Conservation (phyloP, 2,888 invertebrate species). For the Limenitis camilla region DNA sequence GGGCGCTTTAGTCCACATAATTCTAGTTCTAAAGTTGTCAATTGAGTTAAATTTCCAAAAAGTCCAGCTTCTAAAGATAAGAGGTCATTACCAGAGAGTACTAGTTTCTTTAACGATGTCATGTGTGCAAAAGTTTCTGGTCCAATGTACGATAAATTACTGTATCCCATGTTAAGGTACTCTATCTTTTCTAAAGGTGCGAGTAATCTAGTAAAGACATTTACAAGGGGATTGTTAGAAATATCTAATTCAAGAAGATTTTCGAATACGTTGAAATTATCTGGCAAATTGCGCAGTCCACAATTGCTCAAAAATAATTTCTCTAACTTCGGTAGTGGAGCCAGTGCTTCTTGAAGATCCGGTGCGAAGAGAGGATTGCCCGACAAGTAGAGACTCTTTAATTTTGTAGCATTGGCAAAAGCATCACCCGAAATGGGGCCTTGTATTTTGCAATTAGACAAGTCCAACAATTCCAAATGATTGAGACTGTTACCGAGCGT, state of each 20-base stretch:
- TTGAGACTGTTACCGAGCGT: constrained; percentile 78
- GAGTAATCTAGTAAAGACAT: constrained; percentile 78
- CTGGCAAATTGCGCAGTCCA: constrained; percentile 76
- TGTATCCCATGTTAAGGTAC: constrained; percentile 83
- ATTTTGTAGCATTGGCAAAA: constrained; percentile 79
- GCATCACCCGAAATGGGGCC: constrained; percentile 80
- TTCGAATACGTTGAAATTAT: constrained; percentile 79
- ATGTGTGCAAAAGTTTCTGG: constrained; percentile 80
- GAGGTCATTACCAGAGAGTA: constrained; percentile 80
- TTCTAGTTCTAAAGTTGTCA: constrained; percentile 80
- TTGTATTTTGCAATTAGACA: constrained; percentile 79
- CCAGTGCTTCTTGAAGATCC: constrained; percentile 78
- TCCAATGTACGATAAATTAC: constrained; percentile 78
- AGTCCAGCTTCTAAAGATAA: constrained; percentile 79
- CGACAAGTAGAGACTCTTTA: constrained; percentile 77
- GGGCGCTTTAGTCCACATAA: constrained; percentile 79
- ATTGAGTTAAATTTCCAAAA: constrained; percentile 78
- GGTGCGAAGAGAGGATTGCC: constrained; percentile 80
- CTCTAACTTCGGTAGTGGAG: constrained; percentile 78
- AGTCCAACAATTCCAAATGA: constrained; percentile 78
- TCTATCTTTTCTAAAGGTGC: constrained; percentile 79
- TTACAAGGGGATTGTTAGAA: constrained; percentile 80
- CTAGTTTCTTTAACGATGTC: constrained; percentile 78
- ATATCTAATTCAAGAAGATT: constrained; percentile 80
- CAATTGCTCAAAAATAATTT: constrained; percentile 80